Percentiles rank a stretch among this genome's conserved stretches.
Conservation (phyloP, 2,113 vertebrate species). For the Myiozetetes cayanensis region DNA sequence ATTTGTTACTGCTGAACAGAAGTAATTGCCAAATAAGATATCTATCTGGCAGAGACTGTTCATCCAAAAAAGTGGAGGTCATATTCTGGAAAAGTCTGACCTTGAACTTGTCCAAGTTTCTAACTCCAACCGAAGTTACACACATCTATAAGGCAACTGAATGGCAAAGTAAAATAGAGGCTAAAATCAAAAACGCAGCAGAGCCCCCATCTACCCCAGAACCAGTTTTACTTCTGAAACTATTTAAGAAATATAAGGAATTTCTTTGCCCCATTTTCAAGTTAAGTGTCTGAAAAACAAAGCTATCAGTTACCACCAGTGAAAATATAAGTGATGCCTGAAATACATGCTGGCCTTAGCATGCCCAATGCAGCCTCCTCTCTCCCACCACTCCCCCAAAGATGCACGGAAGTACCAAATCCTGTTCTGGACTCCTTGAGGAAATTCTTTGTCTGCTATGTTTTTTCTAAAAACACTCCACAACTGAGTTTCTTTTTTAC, state of each 20-base stretch:
- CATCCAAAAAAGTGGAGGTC: background rate
- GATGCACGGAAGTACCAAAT: constrained; percentile 36
- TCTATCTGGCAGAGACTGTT: background rate
- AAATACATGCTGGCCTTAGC: background rate
- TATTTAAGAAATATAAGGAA: background rate
- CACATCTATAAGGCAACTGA: rapidly evolving
- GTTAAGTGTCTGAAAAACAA: background rate
- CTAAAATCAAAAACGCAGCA: background rate
- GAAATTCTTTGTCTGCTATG: constrained; percentile 53
- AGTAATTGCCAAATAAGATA: background rate
- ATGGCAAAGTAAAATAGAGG: background rate
- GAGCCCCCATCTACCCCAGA: background rate
- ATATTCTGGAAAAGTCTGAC: background rate
- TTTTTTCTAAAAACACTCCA: constrained; percentile 58
- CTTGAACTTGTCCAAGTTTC: background rate
- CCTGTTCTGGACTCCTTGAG: constrained; percentile 7
- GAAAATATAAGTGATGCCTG: background rate
- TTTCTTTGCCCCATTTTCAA: background rate
- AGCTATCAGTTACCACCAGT: background rate
- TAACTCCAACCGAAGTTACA: background rate
- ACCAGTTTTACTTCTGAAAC: background rate
- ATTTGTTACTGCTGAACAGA: background rate
- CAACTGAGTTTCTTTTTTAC: background rate
- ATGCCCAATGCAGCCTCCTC: background rate
- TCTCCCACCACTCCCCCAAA: background rate